Conservation (phyloP, 2,888 invertebrate genomes). For the Melanophora roralis region DNA sequence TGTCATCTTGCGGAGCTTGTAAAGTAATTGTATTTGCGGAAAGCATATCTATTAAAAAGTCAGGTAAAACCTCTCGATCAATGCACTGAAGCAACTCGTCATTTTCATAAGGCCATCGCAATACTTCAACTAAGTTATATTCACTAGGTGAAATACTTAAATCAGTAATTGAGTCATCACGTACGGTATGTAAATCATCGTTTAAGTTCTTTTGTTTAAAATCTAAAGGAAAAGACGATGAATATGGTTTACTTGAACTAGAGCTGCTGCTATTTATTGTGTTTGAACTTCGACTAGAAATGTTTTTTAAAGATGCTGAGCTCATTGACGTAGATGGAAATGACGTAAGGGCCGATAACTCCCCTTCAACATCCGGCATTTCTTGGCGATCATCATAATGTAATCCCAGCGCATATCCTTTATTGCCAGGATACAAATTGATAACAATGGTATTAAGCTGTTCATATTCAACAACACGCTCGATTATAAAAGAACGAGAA, state of each 20-base stretch:
- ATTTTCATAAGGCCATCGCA: constrained; percentile 92
- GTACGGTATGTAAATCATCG: constrained; percentile 37
- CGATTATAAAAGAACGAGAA: constrained; percentile 85
- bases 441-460: constrained; percentile 92
- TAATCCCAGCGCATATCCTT: constrained; percentile 86
- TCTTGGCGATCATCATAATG: constrained; percentile 76
- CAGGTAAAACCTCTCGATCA: constrained; percentile 93
- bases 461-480: constrained; percentile 90
- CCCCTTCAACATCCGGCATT: constrained; percentile 58
- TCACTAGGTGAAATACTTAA: constrained; percentile 73
- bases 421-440: constrained; percentile 93
- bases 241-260: constrained; percentile 63
- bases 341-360: constrained; percentile 27
- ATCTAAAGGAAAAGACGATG: constrained; percentile 62
- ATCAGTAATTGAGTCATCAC: constrained; percentile 30
- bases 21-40: constrained; percentile 83
- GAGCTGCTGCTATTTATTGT: constrained; percentile 50
- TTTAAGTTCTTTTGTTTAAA: constrained; percentile 32
- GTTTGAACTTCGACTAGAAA: constrained; percentile 64
- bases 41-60: constrained; percentile 89
- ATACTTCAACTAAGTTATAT: constrained; percentile 85
- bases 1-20: constrained; percentile 69
- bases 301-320: constrained; percentile 59
- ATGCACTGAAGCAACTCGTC: constrained; percentile 91
- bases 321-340: constrained; percentile 51